These are phyloP conservation scores for Lasiurus cinereus DNA, from an alignment of 2,113 vertebrate genomes.

Conservation along the genomic window DNA sequence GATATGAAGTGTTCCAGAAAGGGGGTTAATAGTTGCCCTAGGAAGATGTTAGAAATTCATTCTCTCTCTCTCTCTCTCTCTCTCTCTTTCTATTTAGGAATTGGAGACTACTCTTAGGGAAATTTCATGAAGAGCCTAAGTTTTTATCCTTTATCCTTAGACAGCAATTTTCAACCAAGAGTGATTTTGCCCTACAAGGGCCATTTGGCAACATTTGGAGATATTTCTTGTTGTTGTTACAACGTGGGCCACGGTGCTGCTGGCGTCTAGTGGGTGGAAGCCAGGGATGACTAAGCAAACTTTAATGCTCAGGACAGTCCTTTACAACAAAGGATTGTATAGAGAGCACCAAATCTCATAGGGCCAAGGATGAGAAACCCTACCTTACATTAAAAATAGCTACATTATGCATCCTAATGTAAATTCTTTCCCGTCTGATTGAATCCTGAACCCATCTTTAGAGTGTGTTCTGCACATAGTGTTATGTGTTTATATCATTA, in stretches of 20 bases:
- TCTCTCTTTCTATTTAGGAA: background rate
- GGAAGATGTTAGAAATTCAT: background rate
- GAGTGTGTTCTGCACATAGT: background rate
- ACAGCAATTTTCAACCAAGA: background rate
- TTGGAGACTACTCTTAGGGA: background rate
- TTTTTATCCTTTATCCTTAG: background rate
- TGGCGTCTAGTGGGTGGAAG: background rate
- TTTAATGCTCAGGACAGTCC: background rate
- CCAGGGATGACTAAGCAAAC: background rate
- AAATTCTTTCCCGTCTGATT: background rate
- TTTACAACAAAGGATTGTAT: background rate
- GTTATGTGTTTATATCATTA: background rate
- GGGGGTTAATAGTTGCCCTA: background rate
- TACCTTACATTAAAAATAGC: background rate
- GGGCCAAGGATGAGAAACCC: background rate
- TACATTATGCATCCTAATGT: background rate
- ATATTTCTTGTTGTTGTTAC: background rate
- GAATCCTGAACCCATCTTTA: background rate
- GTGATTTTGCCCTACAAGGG: background rate
- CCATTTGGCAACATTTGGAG: background rate
- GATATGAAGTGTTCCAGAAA: background rate
- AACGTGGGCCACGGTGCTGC: no score
- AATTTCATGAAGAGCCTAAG: background rate
- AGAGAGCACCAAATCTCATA: background rate
- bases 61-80: background rate